Evolutionary conservation across 92 coral and sea anemone genomes (phyloP).

Genomic region (Zoanthus sociatus): DNA sequence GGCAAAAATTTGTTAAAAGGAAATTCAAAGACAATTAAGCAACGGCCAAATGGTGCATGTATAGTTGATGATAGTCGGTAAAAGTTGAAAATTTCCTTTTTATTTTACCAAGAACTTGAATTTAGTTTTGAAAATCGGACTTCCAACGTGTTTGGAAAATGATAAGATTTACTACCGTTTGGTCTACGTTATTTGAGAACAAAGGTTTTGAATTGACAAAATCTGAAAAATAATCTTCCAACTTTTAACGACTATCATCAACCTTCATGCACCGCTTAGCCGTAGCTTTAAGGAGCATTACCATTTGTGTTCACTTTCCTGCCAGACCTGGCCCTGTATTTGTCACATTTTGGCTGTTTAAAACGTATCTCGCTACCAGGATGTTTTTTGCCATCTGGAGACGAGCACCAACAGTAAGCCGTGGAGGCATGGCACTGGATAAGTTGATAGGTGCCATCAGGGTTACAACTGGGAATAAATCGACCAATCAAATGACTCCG

Average conservation of each 20-base stretch:
- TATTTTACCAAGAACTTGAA: no score
- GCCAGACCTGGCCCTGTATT: not conserved
- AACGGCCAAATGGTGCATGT: no score
- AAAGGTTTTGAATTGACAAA: not conserved
- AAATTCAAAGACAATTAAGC: no score
- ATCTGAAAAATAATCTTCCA: not conserved
- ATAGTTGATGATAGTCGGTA: no score
- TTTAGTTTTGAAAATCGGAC: no score
- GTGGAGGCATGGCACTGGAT: conserved; percentile 56
- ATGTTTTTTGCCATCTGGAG: conserved; percentile 33
- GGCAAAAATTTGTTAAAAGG: no score
- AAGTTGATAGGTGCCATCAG: conserved; percentile 51
- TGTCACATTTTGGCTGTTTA: not conserved
- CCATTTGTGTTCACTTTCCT: not conserved
- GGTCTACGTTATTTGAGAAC: no score
- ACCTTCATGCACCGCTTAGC: no score
- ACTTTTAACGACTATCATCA: no score
- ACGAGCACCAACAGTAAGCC: conserved; percentile 57
- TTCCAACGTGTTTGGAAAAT: no score
- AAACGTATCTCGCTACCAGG: conserved; percentile 24
- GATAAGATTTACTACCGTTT: not conserved
- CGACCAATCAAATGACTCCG: not conserved
- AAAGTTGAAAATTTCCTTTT: no score
- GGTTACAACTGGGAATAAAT: conserved; percentile 31
- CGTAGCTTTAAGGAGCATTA: no score